These are phyloP conservation scores for Cryptomyrus ogoouensis DNA, from an alignment of 2,113 vertebrate species.

Conservation along the genomic window DNA sequence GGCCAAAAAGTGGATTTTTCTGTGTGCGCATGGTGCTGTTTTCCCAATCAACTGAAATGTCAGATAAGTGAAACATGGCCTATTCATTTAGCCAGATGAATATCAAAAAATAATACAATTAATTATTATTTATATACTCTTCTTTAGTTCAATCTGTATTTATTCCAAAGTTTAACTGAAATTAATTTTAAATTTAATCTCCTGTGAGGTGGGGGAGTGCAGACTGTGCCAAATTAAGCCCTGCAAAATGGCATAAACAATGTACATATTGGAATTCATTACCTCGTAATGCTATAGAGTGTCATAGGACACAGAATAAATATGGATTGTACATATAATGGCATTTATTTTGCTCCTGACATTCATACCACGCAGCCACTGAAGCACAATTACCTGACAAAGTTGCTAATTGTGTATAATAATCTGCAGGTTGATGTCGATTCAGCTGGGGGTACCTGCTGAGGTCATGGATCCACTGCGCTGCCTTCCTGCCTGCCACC, in stretches of 20 bases:
- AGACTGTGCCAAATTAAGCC: neutral
- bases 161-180: neutral
- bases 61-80: neutral
- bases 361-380: neutral
- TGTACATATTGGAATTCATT: neutral
- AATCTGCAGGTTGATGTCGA: neutral
- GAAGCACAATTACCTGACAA: neutral
- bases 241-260: neutral
- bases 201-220: neutral
- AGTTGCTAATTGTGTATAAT: slow-evolving; percentile 3
- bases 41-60: neutral
- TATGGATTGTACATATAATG: neutral
- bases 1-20: neutral
- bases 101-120: neutral
- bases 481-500: slow-evolving; percentile 9
- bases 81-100: neutral
- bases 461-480: neutral
- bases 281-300: neutral
- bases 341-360: neutral
- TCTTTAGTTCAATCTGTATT: neutral
- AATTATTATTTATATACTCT: neutral
- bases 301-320: neutral
- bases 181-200: neutral
- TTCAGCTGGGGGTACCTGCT: neutral
- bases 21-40: neutral